Evolutionary conservation across 2,888 invertebrate genomes (phyloP), one percentile per base, ranked within the genome.

Genomic region (Eupithecia pulchellata): DNA sequence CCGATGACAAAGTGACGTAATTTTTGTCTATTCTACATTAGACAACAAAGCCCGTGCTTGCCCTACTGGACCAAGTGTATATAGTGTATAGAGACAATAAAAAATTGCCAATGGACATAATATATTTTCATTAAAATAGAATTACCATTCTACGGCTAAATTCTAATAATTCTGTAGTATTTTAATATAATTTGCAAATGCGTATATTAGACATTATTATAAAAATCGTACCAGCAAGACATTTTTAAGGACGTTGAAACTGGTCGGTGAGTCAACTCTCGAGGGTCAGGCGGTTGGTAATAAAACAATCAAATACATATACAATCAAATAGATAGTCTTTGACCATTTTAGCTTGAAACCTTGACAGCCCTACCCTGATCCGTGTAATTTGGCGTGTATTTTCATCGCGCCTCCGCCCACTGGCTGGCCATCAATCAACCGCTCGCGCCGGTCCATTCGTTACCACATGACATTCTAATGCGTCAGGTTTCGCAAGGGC

Each of bases 401-500:
- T 89, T 88, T 90, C 89, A 88, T 88, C 86, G 84, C 85, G 83
- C 82, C 76, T 74, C 87, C 87, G 87, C 91, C 89, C 86, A 90
- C 90, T 85, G 88, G 75, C 71, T 69, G 75, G 81, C 86, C 84
- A 93, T 92, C 92, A 91, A 92, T 93, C 93, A 91, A 75, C 25
- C 81, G 82, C 82, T 82, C 87, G 80, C 77, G 61, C 72, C 77
- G 74, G 76, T 79, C 79, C 84, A 86, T 88, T 86, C 85, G 86
- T 89, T 89, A 87, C 85, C 87, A 83, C 86, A 86, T 89, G 92
- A 91, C 92, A 86, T 87, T 90, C 89, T 92, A 91, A 92, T 92
- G 88, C 86, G 82, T 66, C 81, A 81, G 81, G 83, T 87, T 85
- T 89, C 88, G 89, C 83, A 88, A 84, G 85, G 85, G 82, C 86